Percentiles rank a stretch among this genome's conserved stretches.
phyloP scores from a whole-genome alignment of 30 jellyfish, hydroid and myxozoan genomes.

The Hydra vulgaris region DNA sequence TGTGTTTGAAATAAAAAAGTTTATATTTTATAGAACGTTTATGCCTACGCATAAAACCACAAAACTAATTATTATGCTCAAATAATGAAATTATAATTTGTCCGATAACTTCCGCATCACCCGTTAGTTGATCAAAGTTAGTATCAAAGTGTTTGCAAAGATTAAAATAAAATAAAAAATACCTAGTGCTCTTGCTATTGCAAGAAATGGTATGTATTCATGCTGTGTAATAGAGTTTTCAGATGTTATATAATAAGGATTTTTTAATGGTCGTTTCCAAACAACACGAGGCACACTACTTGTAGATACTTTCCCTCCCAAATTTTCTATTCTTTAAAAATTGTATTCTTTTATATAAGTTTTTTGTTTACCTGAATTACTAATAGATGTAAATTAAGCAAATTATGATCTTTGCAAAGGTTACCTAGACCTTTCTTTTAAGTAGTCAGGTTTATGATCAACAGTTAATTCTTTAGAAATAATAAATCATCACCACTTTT shows the following conservation, averaged over 20 bases:
- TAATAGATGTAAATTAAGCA: too few species aligned
- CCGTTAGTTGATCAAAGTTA: too few species aligned
- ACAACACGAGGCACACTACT: constrained; percentile 83
- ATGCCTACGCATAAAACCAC: too few species aligned
- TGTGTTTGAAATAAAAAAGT: too few species aligned
- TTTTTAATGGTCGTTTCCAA: constrained; percentile 59
- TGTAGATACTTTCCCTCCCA: constrained; percentile 66
- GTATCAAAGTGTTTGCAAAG: too few species aligned
- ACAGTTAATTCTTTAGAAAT: constrained; percentile 33
- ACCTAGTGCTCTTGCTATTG: constrained; percentile 91
- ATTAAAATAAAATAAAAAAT: not conserved
- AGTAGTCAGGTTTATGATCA: constrained; percentile 76
- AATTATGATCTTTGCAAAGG: not conserved
- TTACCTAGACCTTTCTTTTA: constrained; percentile 63
- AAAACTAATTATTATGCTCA: too few species aligned
- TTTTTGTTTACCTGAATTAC: too few species aligned
- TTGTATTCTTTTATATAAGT: not conserved
- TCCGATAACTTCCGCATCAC: too few species aligned
- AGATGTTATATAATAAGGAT: not conserved
- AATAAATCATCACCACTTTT: constrained; percentile 12
- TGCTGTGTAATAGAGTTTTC: constrained; percentile 14
- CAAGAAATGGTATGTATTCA: constrained; percentile 83
- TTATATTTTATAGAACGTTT: too few species aligned
- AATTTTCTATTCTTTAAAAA: constrained; percentile 38
- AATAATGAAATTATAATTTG: too few species aligned